Percentiles rank a stretch among this genome's conserved stretches.
Conservation (phyloP, 2,888 invertebrate species). For the Agrochola macilenta region DNA sequence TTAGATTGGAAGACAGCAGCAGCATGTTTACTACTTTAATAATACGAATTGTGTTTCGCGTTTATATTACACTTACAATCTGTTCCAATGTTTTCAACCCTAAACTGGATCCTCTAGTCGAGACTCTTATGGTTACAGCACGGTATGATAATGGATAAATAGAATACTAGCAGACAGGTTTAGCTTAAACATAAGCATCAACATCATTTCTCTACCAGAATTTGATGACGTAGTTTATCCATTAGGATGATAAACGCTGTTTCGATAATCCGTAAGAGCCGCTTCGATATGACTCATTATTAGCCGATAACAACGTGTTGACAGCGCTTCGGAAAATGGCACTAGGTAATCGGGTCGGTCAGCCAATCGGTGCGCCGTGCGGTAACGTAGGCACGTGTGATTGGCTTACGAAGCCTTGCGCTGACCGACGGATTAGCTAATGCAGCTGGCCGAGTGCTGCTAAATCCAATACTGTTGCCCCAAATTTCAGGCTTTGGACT, state of each 20-base stretch:
- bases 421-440: constrained; percentile 52
- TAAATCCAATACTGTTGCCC: constrained; percentile 39
- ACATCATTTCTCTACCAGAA: background rate
- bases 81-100: background rate
- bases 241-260: constrained; percentile 10
- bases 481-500: constrained; percentile 49
- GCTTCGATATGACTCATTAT: constrained; percentile 6
- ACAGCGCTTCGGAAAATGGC: constrained; percentile 40
- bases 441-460: constrained; percentile 35
- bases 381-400: constrained; percentile 42
- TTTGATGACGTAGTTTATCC: background rate
- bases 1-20: background rate
- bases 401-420: constrained; percentile 44
- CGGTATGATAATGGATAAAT: background rate
- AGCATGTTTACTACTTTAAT: background rate
- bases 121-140: too few species aligned
- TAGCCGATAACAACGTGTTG: constrained; percentile 31
- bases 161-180: background rate
- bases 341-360: constrained; percentile 34
- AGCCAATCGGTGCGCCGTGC: constrained; percentile 30
- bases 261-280: constrained; percentile 2
- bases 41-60: background rate
- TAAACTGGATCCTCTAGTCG: background rate
- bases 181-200: background rate
- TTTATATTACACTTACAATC: background rate